Evolutionary conservation across 2,888 invertebrate species (phyloP).

Genomic region (Cataglyphis rosenhaueri): DNA sequence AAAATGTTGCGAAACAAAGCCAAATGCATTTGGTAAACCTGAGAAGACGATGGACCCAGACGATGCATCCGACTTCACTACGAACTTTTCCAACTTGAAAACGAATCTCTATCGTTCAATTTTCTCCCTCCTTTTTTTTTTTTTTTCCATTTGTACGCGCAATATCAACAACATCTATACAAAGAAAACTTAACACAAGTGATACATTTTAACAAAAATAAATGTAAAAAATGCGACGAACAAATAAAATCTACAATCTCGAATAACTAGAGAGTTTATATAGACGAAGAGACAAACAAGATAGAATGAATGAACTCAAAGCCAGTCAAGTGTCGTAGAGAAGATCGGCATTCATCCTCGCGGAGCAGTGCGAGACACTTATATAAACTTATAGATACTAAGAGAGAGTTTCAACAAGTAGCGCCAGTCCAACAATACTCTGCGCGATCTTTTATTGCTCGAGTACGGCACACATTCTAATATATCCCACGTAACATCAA

Average conservation of each 20-base stretch:
- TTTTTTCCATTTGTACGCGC: background rate
- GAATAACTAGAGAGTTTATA: background rate
- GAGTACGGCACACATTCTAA: background rate
- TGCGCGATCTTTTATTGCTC: background rate
- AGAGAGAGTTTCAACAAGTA: constrained; percentile 71
- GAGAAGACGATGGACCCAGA: background rate
- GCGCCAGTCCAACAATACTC: constrained; percentile 72
- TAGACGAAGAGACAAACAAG: constrained; percentile 38
- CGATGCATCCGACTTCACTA: background rate
- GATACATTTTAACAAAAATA: constrained; percentile 38
- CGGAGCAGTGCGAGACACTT: constrained; percentile 63
- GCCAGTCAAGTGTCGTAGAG: constrained; percentile 68
- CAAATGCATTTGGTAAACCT: background rate
- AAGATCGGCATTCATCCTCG: constrained; percentile 56
- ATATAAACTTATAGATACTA: constrained; percentile 48
- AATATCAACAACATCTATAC: background rate
- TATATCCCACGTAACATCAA: background rate
- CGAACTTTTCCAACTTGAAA: background rate
- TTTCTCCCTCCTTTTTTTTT: background rate
- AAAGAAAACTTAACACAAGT: constrained; percentile 13
- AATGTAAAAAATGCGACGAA: constrained; percentile 18
- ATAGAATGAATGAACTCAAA: constrained; percentile 61
- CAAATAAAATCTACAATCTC: constrained; percentile 40
- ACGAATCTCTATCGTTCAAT: background rate
- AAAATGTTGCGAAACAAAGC: background rate